Evolutionary conservation across 2,797 vertebrate genomes (phyloP), one percentile per base, ranked within the genome.

Genomic region (Clamator glandarius): DNA sequence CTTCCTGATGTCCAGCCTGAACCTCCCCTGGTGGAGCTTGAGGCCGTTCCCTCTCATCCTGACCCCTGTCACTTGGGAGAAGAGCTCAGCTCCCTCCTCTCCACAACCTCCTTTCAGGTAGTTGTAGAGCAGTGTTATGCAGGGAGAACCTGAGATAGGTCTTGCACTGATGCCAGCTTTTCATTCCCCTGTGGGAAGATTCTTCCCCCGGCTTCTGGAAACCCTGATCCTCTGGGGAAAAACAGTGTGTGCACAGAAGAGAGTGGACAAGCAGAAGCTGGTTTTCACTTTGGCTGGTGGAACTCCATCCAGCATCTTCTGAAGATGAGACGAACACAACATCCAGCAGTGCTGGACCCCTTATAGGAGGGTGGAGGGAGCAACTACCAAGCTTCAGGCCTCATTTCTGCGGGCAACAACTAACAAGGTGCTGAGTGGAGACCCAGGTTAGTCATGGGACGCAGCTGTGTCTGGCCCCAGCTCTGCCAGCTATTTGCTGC

Each of bases 401-500:
- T 68, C 5, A 76, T 76, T 73, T 76, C 19, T 35, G 4, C 7
- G 55, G n/a, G 24, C 12, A 63, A 24, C 6, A 31, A 21, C 5
- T 48, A 9, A 73, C 89, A 54, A 48, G 16, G 39, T 1, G 6
- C 55, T 35, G 44, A 29, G 36, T 57, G 52, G 35, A 24, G 29
- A 21, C 20, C 9, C 1, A 35, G 46, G 7, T 82, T 24, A 5
- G 14, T 79, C 10, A 4, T 5, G 58, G 33, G 64, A 29, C 2
- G 50, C 80, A 58, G 66, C 66, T 81, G 75, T 52, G 75, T 57
- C 36, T 2, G 5, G 23, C 10, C 25, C 21, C n/a, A 9, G 25
- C n/a, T 36, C 33, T 2, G 0, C 0, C 1, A 26, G 18, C 5
- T 24, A 0, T 23, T 69, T 80, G 73, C 62, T 55, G 79, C 59